phyloP scores from a whole-genome alignment of 2,113 vertebrate genomes.

The Platysteira castanea region DNA sequence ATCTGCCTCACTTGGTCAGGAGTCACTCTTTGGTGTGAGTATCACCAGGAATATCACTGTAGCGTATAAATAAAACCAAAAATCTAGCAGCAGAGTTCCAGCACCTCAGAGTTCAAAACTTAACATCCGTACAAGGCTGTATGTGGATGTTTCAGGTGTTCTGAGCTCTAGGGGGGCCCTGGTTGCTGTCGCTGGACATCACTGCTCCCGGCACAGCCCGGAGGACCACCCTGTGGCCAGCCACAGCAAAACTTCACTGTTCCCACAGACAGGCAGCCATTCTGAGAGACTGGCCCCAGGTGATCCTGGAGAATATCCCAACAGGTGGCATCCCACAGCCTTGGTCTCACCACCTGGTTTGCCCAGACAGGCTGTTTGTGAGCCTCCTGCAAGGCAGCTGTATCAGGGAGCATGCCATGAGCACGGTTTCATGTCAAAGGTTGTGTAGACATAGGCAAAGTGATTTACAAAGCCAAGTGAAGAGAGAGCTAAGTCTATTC shows the following conservation, averaged over 20 bases:
- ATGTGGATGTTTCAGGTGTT: not conserved
- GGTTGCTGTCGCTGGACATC: not conserved
- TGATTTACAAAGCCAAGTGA: slow-evolving; percentile 30
- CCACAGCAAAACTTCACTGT: fast-evolving
- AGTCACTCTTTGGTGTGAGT: not conserved
- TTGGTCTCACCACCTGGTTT: not conserved
- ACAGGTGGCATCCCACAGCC: not conserved
- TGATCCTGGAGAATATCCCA: not conserved
- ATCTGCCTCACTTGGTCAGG: not conserved
- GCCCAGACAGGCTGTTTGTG: not conserved
- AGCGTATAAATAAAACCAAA: not conserved
- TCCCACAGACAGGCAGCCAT: not conserved
- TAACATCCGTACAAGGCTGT: not conserved
- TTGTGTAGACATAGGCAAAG: not conserved
- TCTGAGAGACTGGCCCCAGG: not conserved
- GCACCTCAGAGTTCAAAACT: not conserved
- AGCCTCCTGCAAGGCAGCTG: not conserved
- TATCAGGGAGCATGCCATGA: not conserved
- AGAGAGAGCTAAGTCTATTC: slow-evolving; percentile 33
- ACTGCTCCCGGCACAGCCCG: not conserved
- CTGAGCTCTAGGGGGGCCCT: not conserved
- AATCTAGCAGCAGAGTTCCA: not conserved
- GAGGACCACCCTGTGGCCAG: not conserved
- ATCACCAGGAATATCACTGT: not conserved
- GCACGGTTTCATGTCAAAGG: not conserved